Evolutionary conservation across 2,113 vertebrate genomes (phyloP), one percentile per base, ranked within the genome.

Genomic region (Mastomys natalensis): DNA sequence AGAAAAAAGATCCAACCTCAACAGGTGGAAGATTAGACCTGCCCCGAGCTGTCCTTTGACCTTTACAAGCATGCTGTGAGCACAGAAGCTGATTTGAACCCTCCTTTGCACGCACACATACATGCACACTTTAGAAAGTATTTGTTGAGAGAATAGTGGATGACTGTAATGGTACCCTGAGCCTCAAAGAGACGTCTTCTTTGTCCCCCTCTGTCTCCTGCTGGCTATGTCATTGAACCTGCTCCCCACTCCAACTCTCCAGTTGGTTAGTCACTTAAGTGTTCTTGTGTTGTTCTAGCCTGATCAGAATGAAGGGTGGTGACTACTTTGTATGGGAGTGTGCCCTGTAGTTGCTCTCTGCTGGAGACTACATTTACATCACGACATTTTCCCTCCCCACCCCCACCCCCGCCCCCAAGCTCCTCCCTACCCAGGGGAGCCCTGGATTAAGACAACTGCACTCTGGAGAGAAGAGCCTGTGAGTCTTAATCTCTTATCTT

Each of bases 401-500:
- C 7, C 31, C 29, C 10, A 10, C 64, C 29, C 37, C 26, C 7
- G 5, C 70, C 26, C 45, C 45, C 45, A 48, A 60, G 53, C 17
- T 5, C 13, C 55, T 60, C 37, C 11, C 0, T 4, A 76, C 81
- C 9, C 1, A 22, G 68, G 48, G 45, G 66, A 87, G 21, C 34
- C 34, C 86, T 72, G 48, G 48, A 72, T 88, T 51, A 37, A 68
- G 84, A 48, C 60, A 34, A 37, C 5, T 7, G 19, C 81, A 62
- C 78, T 43, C 48, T 4, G 16, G 55, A 51, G 16, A 72, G 81
- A 22, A 29, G 48, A 4, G 10, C 43, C 58, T 58, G 1, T 0
- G 89, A 77, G 86, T 91, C 87, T 45, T 74, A 87, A 91, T 94
- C 93, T 94, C 93, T 87, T 55, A 91, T 91, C 95, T 95, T 13